Base-by-base conservation (phyloP, 64 coral and sea anemone genomes). In the Orbicella faveolata region DNA sequence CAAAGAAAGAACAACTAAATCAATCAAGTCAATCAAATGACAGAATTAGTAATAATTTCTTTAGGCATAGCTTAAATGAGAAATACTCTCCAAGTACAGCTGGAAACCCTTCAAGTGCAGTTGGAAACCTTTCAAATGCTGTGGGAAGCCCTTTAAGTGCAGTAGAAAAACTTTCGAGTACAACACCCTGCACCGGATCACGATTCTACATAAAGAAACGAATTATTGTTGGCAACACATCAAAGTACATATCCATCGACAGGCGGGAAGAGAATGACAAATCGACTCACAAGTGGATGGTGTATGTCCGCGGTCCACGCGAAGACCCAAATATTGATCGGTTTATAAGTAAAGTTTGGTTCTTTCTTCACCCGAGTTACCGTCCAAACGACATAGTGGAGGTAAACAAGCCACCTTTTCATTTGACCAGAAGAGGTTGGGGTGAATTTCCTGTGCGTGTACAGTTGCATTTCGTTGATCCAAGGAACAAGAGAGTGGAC, bases 281-380 rank as follows among this genome's bases (percentile, higher is more conserved):
- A 81, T 95, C 97, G 0, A 99, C 97, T 12, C 97, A 99, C 78
- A 99, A 99, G 36, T 99, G 97, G 97, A 99, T 99, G 97, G 86
- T 99, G 30, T 99, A 99, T 80, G 94, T 99, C 4, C 94, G 97
- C 41, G 97, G 97, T 16, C 94, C 94, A 6, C 94, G 91, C 33
- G 85, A 92, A 17, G 94, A 93, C 19, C 83, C 84, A 1, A 18
- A 91, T 23, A 88, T 99, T 75, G 33, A 93, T 36, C 73, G 68
- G 25, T 99, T 93, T 80, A 92, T 99, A n/a, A 90, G 90, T 74
- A 99, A 99, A 34, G 97, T 99, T 37, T 99, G 97, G 97, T 99
- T 99, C 68, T 93, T 99, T 64, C 91, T 99, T 53, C 97, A 99
- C 72, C 97, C 97, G 63, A 99, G 97, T 81, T 99, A 99, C 39